phyloP scores from a whole-genome alignment of 2,113 vertebrate genomes.

The Pterophyllum scalare region DNA sequence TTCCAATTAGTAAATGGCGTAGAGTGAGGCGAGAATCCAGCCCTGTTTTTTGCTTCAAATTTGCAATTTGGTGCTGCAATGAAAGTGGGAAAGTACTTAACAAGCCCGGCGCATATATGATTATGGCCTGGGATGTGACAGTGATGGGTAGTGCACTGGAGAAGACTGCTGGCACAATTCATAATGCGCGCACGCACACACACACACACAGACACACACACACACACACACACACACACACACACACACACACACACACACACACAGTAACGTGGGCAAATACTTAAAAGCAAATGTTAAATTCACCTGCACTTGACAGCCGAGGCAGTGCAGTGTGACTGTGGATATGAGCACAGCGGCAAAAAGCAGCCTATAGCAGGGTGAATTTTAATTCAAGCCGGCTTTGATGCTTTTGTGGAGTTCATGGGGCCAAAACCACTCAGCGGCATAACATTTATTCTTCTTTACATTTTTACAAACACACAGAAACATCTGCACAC shows the following conservation, averaged over 20 bases:
- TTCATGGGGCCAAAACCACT: slow-evolving; percentile 32
- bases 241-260: background rate
- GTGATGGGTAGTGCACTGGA: slow-evolving; percentile 2
- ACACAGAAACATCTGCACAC: background rate
- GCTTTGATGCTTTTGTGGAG: slow-evolving; percentile 44
- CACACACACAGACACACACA: background rate
- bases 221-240: background rate
- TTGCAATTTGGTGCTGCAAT: slow-evolving; percentile 45
- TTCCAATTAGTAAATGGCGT: slow-evolving; percentile 72
- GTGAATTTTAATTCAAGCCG: slow-evolving; percentile 31
- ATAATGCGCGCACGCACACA: background rate
- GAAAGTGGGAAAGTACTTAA: slow-evolving; percentile 46
- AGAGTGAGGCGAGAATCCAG: slow-evolving; percentile 38
- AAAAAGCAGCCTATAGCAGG: slow-evolving; percentile 24
- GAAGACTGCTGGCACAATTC: background rate
- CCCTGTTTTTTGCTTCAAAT: slow-evolving; percentile 51
- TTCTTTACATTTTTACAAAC: slow-evolving; percentile 7
- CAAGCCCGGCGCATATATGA: slow-evolving; percentile 43
- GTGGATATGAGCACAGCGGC: slow-evolving; percentile 22
- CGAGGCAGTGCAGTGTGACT: background rate
- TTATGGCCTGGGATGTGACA: slow-evolving; percentile 29
- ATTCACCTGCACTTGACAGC: slow-evolving; percentile 30
- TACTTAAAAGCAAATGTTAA: slow-evolving; percentile 27
- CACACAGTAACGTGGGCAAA: background rate
- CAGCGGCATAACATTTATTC: background rate